These are phyloP conservation scores for Caiman crocodilus DNA, from an alignment of 2,797 vertebrate genomes.

Conservation along the genomic window DNA sequence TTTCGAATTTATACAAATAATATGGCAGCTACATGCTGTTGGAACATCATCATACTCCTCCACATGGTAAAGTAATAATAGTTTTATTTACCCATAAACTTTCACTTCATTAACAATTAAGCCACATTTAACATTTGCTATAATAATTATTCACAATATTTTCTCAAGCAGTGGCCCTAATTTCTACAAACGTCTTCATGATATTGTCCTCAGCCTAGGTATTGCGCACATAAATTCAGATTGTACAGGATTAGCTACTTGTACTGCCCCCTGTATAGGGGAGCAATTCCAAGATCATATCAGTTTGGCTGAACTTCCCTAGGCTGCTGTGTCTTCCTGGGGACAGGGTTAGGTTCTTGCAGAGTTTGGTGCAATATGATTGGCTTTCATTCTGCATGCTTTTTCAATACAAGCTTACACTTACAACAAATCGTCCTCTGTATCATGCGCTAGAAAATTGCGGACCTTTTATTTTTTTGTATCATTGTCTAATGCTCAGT, in stretches of 20 bases:
- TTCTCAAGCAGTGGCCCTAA: not conserved
- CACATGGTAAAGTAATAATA: not conserved
- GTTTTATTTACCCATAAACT: not conserved
- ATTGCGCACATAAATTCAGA: not conserved
- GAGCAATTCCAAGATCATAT: not conserved
- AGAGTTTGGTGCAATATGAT: not conserved
- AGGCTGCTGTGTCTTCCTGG: not conserved
- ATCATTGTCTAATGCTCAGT: not conserved
- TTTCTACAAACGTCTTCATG: not conserved
- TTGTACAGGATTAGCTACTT: not conserved
- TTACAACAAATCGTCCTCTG: not conserved
- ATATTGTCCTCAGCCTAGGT: not conserved
- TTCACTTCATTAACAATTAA: not conserved
- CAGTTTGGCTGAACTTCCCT: not conserved
- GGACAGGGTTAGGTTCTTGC: not conserved
- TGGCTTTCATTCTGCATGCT: not conserved
- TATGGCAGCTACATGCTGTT: not conserved
- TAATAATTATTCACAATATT: not conserved
- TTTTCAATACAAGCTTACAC: not conserved
- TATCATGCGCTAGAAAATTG: not conserved
- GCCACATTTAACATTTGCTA: not conserved
- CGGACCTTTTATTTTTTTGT: not conserved
- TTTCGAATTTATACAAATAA: constrained; percentile 15
- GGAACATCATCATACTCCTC: not conserved
- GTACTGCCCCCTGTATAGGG: not conserved